phyloP scores from a whole-genome alignment of 1,140 invertebrate genomes.

The Leptoteleia sp. region DNA sequence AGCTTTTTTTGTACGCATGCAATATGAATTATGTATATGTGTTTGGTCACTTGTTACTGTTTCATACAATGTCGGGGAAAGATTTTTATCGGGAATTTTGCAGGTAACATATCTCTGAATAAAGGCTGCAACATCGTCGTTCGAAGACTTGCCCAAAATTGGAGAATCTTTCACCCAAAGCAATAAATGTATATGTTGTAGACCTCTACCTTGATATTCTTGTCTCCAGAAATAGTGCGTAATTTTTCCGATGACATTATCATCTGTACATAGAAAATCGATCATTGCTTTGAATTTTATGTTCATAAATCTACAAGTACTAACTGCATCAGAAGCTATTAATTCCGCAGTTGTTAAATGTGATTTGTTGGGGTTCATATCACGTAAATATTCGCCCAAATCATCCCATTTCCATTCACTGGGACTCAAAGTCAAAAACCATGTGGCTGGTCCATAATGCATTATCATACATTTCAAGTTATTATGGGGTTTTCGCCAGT shows the following conservation, averaged over 20 bases:
- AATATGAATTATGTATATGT: constrained; percentile 19
- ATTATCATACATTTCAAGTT: constrained; percentile 69
- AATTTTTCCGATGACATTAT: constrained; percentile 61
- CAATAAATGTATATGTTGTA: constrained; percentile 38
- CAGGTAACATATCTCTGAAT: constrained; percentile 25
- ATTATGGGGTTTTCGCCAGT: constrained; percentile 48
- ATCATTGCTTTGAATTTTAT: constrained; percentile 63
- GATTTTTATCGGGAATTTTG: background rate
- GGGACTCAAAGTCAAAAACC: constrained; percentile 76
- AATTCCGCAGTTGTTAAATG: constrained; percentile 46
- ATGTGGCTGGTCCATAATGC: constrained; percentile 73
- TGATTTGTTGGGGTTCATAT: constrained; percentile 43
- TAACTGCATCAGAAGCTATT: constrained; percentile 62
- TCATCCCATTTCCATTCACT: constrained; percentile 70
- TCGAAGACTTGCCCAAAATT: constrained; percentile 17
- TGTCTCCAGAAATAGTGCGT: constrained; percentile 59
- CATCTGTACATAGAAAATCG: constrained; percentile 55
- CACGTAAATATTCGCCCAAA: constrained; percentile 51
- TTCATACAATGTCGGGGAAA: constrained; percentile 16
- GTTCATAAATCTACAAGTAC: constrained; percentile 60
- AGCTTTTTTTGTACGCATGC: constrained; percentile 15
- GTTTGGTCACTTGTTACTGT: constrained; percentile 11
- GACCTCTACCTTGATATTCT: constrained; percentile 58
- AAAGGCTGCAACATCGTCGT: constrained; percentile 12
- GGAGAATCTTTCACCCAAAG: constrained; percentile 60